Conservation (phyloP, 2,888 invertebrate species). For the Fissipunctia ypsillon region DNA sequence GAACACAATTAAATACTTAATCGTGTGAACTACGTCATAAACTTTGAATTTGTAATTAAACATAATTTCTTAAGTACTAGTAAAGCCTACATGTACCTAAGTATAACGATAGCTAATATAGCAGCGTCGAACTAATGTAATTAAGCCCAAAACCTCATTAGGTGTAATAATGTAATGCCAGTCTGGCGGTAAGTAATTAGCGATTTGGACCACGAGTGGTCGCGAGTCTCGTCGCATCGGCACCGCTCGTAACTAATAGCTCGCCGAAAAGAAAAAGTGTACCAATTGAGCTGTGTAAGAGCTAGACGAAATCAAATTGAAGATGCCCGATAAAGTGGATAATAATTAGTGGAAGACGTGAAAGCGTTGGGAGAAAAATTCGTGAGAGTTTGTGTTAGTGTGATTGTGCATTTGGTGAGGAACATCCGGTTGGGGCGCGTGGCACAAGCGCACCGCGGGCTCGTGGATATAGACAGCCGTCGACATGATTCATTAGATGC, state of each 20-base stretch:
- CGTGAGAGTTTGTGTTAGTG: constrained; percentile 89
- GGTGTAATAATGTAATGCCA: constrained; percentile 70
- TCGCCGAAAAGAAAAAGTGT: constrained; percentile 89
- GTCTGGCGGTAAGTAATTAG: constrained; percentile 69
- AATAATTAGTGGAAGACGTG: constrained; percentile 90
- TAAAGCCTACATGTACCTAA: constrained; percentile 61
- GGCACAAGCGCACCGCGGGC: constrained; percentile 37
- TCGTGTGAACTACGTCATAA: constrained; percentile 56
- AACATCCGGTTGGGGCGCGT: constrained; percentile 84
- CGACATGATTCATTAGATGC: constrained; percentile 7
- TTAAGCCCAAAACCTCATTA: constrained; percentile 76
- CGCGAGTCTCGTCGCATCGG: constrained; percentile 63
- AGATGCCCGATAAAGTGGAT: constrained; percentile 91
- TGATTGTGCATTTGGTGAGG: constrained; percentile 89
- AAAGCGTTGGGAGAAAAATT: constrained; percentile 91
- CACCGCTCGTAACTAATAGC: constrained; percentile 74
- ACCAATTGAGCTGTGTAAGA: constrained; percentile 88
- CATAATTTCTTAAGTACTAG: constrained; percentile 73
- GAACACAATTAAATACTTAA: constrained; percentile 39
- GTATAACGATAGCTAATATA: constrained; percentile 69
- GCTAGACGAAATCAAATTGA: constrained; percentile 90
- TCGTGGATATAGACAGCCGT: constrained; percentile 1
- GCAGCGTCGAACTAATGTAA: constrained; percentile 65
- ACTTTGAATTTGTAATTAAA: constrained; percentile 62
- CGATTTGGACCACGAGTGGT: constrained; percentile 57